A percentile compares a stretch with the other conserved stretches of the same genome.
Evolutionary conservation across 2,113 vertebrate species (phyloP).

Genomic region (Morone saxatilis): DNA sequence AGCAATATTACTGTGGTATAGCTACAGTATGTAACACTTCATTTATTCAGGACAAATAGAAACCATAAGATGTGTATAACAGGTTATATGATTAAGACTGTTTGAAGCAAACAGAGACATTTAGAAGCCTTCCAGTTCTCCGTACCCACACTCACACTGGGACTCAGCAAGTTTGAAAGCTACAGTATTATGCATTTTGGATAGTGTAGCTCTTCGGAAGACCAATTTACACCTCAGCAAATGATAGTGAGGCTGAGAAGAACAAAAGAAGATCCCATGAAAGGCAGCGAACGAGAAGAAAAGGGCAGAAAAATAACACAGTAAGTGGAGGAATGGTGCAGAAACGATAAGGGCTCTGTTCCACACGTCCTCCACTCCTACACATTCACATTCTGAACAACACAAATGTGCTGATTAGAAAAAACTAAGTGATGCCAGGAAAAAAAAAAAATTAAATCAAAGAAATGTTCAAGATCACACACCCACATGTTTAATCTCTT

Average conservation of each 20-base stretch:
- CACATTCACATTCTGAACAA: conserved; percentile 23
- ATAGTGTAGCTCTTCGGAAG: background rate
- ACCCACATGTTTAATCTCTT: conserved; percentile 29
- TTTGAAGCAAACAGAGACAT: background rate
- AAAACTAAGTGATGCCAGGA: conserved; percentile 30
- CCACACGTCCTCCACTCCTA: conserved; percentile 7
- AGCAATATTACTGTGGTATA: no score
- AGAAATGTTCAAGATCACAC: conserved; percentile 34
- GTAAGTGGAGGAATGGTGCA: background rate
- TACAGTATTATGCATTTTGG: background rate
- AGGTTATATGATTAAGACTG: background rate
- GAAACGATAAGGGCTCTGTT: background rate
- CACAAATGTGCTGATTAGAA: conserved; percentile 24
- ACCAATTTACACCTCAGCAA: background rate
- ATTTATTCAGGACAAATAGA: no score
- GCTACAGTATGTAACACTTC: no score
- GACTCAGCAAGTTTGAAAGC: background rate
- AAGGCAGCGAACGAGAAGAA: background rate
- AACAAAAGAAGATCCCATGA: conserved; percentile 14
- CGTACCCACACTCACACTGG: background rate
- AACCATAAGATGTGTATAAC: background rate
- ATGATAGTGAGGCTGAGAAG: background rate
- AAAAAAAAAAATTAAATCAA: conserved; percentile 34
- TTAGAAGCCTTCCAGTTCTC: background rate
- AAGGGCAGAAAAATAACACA: conserved; percentile 2